Conservation (phyloP, 2,888 invertebrate species). For the Oeneis ivallda region DNA sequence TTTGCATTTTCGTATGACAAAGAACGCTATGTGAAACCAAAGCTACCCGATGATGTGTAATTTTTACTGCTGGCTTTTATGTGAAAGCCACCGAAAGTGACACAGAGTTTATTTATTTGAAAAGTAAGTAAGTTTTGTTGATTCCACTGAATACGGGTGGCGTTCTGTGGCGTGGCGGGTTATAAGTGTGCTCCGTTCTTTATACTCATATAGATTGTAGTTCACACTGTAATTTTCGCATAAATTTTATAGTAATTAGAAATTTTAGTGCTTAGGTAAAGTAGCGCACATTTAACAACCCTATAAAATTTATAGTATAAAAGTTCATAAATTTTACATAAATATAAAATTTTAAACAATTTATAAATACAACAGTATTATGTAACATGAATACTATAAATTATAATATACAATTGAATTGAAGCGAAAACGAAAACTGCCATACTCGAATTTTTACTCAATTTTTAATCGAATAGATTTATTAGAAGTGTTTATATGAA, state of each 20-base stretch:
- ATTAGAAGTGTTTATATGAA: constrained; percentile 45
- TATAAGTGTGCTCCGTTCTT: neutral
- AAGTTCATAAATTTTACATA: constrained; percentile 6
- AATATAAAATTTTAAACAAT: constrained; percentile 11
- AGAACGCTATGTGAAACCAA: too few species aligned
- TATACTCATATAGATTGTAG: constrained; percentile 12
- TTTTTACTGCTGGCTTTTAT: too few species aligned
- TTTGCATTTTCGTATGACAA: too few species aligned
- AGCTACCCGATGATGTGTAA: too few species aligned
- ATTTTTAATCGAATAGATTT: constrained; percentile 49
- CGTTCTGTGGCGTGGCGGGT: neutral
- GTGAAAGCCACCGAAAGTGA: too few species aligned
- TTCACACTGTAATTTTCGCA: constrained; percentile 13
- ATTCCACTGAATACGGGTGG: neutral
- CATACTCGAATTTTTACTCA: constrained; percentile 69
- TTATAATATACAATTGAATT: constrained; percentile 22
- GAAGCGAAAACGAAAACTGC: constrained; percentile 62
- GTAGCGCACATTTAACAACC: constrained; percentile 13
- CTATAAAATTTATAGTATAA: neutral
- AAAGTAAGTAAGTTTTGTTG: too few species aligned
- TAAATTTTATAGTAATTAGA: constrained; percentile 6
- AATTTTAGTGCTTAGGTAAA: constrained; percentile 9
- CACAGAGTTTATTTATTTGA: too few species aligned
- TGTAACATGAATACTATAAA: constrained; percentile 9
- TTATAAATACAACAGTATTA: constrained; percentile 16